Evolutionary conservation across 1,140 invertebrate genomes (phyloP).

Genomic region (Eurosta solidaginis): DNA sequence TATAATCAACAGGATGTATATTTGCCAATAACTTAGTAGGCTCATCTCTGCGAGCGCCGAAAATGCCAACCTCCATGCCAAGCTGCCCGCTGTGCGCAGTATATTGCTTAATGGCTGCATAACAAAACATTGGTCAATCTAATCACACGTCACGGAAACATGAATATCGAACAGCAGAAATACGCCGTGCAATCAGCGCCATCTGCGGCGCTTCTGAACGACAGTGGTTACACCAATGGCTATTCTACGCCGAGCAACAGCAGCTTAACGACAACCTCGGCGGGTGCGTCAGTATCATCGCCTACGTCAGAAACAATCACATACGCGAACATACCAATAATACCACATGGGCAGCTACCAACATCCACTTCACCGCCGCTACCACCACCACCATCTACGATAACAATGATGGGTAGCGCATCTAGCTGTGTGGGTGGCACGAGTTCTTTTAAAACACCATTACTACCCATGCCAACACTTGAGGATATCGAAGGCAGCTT

Average conservation of each 20-base stretch:
- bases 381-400: slow-evolving; percentile 17
- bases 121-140: neutral
- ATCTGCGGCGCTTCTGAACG: neutral
- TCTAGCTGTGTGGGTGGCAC: slow-evolving; percentile 33
- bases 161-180: slow-evolving; percentile 28
- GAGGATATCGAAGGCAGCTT: slow-evolving; percentile 49
- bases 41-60: neutral
- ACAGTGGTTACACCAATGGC: neutral
- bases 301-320: slow-evolving; percentile 13
- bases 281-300: neutral
- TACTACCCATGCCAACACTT: slow-evolving; percentile 50
- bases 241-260: slow-evolving; percentile 14
- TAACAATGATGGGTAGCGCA: slow-evolving; percentile 8
- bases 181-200: slow-evolving; percentile 28
- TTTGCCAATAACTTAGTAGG: neutral
- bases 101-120: neutral
- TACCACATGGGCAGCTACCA: neutral
- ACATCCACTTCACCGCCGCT: slow-evolving; percentile 9
- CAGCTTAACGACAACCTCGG: slow-evolving; percentile 3
- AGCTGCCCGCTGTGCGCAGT: neutral
- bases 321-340: slow-evolving; percentile 7
- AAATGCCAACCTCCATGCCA: neutral
- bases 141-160: neutral
- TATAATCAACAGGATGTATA: neutral
- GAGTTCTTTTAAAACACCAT: slow-evolving; percentile 48